Evolutionary conservation across 2,113 vertebrate genomes (phyloP), one percentile per base, ranked within the genome.

Genomic region (Lanius ludovicianus): DNA sequence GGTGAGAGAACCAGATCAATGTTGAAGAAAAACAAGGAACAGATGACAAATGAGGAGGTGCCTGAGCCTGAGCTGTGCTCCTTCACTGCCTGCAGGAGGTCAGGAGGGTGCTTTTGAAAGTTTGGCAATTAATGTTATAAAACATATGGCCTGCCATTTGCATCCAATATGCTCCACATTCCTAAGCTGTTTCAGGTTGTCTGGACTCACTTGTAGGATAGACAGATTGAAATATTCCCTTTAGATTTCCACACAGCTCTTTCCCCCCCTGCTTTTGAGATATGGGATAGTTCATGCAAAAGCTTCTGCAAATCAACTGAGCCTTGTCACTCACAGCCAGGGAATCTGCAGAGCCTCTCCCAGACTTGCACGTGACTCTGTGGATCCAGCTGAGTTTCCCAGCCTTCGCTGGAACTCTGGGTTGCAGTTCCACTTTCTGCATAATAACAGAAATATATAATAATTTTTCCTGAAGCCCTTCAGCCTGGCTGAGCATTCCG

Each of bases 111-210:
- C 85, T 92, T 83, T 79, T 41, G 55, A 62, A 92, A 93, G 94
- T 92, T 80, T 92, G 79, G 71, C 71, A 83, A 88, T 93, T 73
- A 86, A 86, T 67, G 85, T 46, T 86, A 31, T 41, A 93, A 91
- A 96, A 92, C 88, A 94, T 93, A 93, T 62, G 88, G 90, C 55
- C 59, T 94, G 47, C 44, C 75, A 79, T 95, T 93, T 91, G 92
- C 70, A 69, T 80, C 78, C 91, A 95, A 76, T 95, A 84, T 91
- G 81, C 41, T 79, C 84, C 63, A 65, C 53, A 64, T 82, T 91
- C 57, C 84, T 77, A 79, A 93, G 78, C 84, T 93, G 62, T 71
- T 93, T 87, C 63, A 76, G 84, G 81, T 89, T 94, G 87, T 87
- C 94, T 89, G 81, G 80, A 71, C 73, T 87, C 64, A 63, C 57